phyloP scores from a whole-genome alignment of 1,140 invertebrate genomes.

The Choristoneura fumiferana region DNA sequence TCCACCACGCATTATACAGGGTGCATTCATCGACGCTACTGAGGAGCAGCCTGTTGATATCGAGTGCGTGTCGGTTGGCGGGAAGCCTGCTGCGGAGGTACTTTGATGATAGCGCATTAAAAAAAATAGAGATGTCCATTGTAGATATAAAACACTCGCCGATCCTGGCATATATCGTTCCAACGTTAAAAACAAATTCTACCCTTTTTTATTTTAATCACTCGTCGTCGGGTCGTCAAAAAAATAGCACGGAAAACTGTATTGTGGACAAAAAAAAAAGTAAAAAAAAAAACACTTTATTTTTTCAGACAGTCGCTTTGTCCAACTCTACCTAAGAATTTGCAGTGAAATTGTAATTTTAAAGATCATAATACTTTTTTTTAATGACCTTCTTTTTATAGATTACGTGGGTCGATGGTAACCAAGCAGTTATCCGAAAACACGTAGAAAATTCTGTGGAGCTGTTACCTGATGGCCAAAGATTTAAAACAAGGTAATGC shows the following conservation, averaged over 20 bases:
- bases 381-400: slow-evolving; percentile 49
- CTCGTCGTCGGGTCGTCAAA: too few species aligned
- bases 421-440: slow-evolving; percentile 86
- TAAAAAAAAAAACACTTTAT: too few species aligned
- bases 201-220: too few species aligned
- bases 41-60: slow-evolving; percentile 93
- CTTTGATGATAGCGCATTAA: slow-evolving; percentile 41
- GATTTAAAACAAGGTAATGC: slow-evolving; percentile 55
- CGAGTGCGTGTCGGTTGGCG: slow-evolving; percentile 93
- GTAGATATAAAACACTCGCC: too few species aligned
- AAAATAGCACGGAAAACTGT: too few species aligned
- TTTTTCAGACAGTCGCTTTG: too few species aligned
- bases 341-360: too few species aligned
- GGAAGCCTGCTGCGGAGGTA: slow-evolving; percentile 95
- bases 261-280: too few species aligned
- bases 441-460: slow-evolving; percentile 86
- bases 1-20: slow-evolving; percentile 90
- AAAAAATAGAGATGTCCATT: background rate
- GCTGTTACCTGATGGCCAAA: slow-evolving; percentile 81
- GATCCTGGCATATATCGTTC: too few species aligned
- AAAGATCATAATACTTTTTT: background rate
- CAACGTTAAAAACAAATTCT: too few species aligned
- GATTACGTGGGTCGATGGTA: slow-evolving; percentile 95
- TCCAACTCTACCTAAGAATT: too few species aligned
- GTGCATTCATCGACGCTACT: slow-evolving; percentile 88